Base-by-base conservation (phyloP, 2,797 vertebrate species). In the Aeoliscus strigatus region DNA sequence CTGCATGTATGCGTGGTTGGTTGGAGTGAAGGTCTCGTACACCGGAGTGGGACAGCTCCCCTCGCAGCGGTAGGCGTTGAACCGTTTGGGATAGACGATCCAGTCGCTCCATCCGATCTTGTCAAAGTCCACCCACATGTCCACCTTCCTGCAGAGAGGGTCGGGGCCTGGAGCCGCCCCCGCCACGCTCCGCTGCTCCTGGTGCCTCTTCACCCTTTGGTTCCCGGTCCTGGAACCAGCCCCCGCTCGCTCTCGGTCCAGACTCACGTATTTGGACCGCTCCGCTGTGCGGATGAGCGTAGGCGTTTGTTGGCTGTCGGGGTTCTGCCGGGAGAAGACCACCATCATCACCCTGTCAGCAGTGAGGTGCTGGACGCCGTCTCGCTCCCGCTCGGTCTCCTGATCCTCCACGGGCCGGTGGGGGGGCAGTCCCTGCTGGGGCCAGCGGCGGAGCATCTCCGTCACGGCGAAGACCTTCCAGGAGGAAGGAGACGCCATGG, bases 1-100 rank as follows among this genome's bases (percentile, higher is more conserved):
- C 91, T 93, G 91, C 52, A 96, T 91, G 75, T 91, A 94, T 0
- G 92, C 93, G 0, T 96, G 93, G 68, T 96, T 96, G 4, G 92
- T 94, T 14, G 92, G 90, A 2, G 83, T 82, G 61, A 91, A 90
- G 30, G 65, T 89, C 75, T 92, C 91, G 0, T 94, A 89, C 11
- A 96, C 81, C 0, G 92, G 93, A 0, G 81, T 86, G 0, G 92
- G 91, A 29, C 93, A 95, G 49, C 65, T 84, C 2, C 93, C 92
- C 6, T 91, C 87, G 0, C 93, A 95, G 35, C 91, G 88, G 51
- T 86, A 92, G 2, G 91, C 91, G 0, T 94, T 94, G 85, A 89
- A 94, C 8, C 77, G 84, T 34, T 90, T 89, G 31, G 89, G 90
- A 47, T 92, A 86, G 14, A 94, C 74, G 0, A 95, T 93, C 92